Conservation (phyloP, 2,113 vertebrate species). For the Ariopsis seemanni region DNA sequence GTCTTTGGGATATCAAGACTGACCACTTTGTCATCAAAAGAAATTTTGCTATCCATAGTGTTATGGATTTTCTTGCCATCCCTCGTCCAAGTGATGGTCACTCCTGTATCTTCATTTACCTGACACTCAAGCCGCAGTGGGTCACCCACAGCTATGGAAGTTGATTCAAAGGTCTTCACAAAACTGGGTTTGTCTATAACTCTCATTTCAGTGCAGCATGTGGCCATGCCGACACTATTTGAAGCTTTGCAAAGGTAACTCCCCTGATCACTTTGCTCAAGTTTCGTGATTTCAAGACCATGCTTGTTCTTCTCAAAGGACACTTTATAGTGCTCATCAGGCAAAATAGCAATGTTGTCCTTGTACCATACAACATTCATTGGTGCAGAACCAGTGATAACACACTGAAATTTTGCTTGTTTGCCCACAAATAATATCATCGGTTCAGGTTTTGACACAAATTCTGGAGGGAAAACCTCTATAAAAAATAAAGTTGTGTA, state of each 20-base stretch:
- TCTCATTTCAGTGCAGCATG: constrained; percentile 83
- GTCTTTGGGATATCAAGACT: constrained; percentile 91
- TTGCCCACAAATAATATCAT: constrained; percentile 92
- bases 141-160: constrained; percentile 84
- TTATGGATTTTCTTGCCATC: constrained; percentile 90
- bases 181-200: constrained; percentile 90
- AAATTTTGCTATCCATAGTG: constrained; percentile 90
- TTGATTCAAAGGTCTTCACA: constrained; percentile 81
- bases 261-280: constrained; percentile 82
- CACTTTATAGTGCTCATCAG: constrained; percentile 79
- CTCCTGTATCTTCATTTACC: constrained; percentile 93
- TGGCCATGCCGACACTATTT: constrained; percentile 90
- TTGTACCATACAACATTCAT: constrained; percentile 94
- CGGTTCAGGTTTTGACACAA: constrained; percentile 91
- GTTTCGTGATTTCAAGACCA: constrained; percentile 82
- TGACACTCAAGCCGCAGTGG: constrained; percentile 89
- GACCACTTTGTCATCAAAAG: constrained; percentile 94
- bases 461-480: constrained; percentile 93
- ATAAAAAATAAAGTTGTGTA: constrained; percentile 80
- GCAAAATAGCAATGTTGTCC: constrained; percentile 81
- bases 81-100: constrained; percentile 85
- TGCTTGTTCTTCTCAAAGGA: constrained; percentile 85
- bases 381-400: constrained; percentile 86
- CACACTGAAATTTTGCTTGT: constrained; percentile 85
- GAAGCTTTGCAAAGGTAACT: constrained; percentile 94